Conservation (phyloP, 53 echinoderm and acorn worm genomes). For the Mesocentrotus franciscanus region DNA sequence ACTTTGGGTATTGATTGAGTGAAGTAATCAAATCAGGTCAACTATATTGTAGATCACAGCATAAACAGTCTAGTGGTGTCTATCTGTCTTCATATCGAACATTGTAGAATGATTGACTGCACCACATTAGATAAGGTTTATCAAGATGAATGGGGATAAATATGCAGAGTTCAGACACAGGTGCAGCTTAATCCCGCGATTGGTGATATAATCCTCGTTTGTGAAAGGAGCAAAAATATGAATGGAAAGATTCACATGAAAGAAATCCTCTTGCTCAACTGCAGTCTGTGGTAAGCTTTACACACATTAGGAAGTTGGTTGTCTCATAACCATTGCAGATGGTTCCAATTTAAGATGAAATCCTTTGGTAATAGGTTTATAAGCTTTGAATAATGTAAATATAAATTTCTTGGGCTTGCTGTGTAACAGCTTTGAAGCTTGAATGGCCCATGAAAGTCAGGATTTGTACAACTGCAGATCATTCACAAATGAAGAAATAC, state of each 20-base stretch:
- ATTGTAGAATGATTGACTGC: background rate
- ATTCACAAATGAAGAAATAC: background rate
- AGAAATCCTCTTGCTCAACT: background rate
- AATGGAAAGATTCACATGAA: background rate
- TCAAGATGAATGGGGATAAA: background rate
- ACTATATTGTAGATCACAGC: background rate
- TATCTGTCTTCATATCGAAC: background rate
- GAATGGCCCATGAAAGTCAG: background rate
- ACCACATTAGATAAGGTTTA: background rate
- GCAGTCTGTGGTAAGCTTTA: background rate
- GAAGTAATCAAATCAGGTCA: slow-evolving; percentile 18
- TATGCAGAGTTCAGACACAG: background rate
- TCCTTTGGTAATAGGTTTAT: no score
- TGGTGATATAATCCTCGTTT: background rate
- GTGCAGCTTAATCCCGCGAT: background rate
- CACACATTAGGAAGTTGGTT: no score
- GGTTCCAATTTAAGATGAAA: no score
- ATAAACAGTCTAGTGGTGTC: background rate
- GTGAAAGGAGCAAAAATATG: background rate
- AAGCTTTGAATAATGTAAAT: background rate
- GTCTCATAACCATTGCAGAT: no score
- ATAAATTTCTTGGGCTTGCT: background rate
- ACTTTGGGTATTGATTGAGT: background rate
- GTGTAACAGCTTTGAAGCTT: background rate
- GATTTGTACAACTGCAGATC: background rate